These are phyloP conservation scores for Seriola aureovittata DNA, from an alignment of 2,113 vertebrate genomes.

Conservation along the genomic window DNA sequence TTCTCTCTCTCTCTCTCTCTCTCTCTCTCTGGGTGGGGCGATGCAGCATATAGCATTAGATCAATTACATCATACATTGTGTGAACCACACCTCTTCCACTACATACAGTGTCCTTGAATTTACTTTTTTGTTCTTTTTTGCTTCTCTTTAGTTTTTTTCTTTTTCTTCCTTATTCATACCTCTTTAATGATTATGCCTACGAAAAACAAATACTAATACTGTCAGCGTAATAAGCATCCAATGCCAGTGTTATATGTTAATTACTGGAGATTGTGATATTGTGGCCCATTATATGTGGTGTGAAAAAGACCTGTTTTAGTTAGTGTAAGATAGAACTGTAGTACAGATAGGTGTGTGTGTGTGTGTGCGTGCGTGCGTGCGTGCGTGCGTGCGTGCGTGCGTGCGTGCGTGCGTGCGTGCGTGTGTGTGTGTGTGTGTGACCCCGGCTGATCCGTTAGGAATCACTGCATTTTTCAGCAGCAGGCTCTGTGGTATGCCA, in stretches of 20 bases:
- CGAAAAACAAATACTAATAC: too few relatives aligned
- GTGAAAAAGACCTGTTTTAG: background rate
- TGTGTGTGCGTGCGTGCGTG: conserved; percentile 15
- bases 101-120: background rate
- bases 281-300: conserved; percentile 12
- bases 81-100: conserved; percentile 30
- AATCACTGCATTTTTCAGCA: conserved; percentile 93
- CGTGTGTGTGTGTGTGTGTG: conserved; percentile 18
- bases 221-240: background rate
- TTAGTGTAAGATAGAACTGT: background rate
- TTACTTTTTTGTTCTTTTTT: background rate
- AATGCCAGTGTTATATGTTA: conserved; percentile 18
- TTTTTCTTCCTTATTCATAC: too few relatives aligned
- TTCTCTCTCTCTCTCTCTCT: conserved; percentile 15
- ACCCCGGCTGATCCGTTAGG: conserved; percentile 84
- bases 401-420: conserved; percentile 15
- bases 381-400: conserved; percentile 2
- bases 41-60: conserved; percentile 36
- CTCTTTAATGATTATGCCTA: too few relatives aligned
- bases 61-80: conserved; percentile 33
- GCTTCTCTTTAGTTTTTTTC: too few relatives aligned
- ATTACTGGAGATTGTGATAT: background rate
- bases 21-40: conserved; percentile 38
- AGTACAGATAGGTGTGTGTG: conserved; percentile 10
- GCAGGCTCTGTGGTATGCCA: conserved; percentile 88